These are phyloP conservation scores for Osmoderma eremita DNA, from an alignment of 2,888 invertebrate species.

Conservation along the genomic window DNA sequence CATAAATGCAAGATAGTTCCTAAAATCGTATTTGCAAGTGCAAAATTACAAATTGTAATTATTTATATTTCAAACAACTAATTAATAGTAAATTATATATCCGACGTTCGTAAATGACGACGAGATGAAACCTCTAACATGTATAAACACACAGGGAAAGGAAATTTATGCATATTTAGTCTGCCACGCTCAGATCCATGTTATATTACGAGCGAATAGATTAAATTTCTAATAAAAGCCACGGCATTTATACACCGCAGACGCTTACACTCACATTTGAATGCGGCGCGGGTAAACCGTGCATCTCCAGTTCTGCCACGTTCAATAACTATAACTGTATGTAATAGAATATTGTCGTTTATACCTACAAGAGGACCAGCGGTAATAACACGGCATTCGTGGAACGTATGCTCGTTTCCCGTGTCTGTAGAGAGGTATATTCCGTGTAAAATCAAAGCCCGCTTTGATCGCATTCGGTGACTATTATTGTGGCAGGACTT, in stretches of 20 bases:
- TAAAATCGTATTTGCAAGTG: no score
- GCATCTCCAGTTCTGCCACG: constrained; percentile 1
- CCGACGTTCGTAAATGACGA: background rate
- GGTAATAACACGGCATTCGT: constrained; percentile 6
- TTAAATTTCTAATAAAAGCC: constrained; percentile 16
- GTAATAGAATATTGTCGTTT: constrained; percentile 15
- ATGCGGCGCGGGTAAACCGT: background rate
- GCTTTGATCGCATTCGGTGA: constrained; percentile 41
- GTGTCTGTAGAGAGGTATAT: constrained; percentile 20
- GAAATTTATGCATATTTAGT: background rate
- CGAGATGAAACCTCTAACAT: background rate
- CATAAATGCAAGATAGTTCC: no score
- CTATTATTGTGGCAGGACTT: constrained; percentile 39
- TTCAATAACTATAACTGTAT: constrained; percentile 16
- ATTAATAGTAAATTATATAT: no score
- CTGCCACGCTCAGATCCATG: background rate
- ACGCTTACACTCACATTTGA: background rate
- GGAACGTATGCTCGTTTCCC: background rate
- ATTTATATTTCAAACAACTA: no score
- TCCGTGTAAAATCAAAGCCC: constrained; percentile 26
- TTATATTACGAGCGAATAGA: constrained; percentile 3
- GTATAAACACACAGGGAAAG: no score
- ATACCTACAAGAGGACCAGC: background rate
- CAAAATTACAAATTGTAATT: no score
- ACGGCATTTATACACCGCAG: background rate